Evolutionary conservation across 2,797 vertebrate genomes (phyloP).

Genomic region (Chiloscyllium punctatum): DNA sequence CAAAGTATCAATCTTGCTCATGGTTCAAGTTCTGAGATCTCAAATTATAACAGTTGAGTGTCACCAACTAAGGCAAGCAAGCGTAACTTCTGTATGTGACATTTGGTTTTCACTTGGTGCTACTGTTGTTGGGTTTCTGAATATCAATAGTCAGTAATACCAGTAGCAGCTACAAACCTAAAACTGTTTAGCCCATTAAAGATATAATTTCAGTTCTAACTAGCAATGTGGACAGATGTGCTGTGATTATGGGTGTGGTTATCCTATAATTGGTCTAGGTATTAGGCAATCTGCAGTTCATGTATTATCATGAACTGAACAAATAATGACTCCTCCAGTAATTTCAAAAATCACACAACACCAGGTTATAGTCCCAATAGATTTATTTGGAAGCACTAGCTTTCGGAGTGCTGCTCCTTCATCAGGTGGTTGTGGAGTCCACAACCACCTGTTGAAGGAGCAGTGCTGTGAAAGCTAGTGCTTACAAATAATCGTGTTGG

Average conservation of each 20-base stretch:
- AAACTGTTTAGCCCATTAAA: not conserved
- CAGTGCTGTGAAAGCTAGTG: no score
- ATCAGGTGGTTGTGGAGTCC: no score
- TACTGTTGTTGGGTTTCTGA: not conserved
- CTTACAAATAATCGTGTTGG: no score
- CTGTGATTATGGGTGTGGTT: not conserved
- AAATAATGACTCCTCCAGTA: no score
- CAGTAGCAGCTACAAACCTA: not conserved
- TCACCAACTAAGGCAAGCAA: not conserved
- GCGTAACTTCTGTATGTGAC: not conserved
- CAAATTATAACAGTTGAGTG: not conserved
- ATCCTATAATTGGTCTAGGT: not conserved
- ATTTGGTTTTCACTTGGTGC: not conserved
- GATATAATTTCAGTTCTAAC: not conserved
- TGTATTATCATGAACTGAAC: no score
- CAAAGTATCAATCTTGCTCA: not conserved
- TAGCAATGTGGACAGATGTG: not conserved
- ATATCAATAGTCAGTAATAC: not conserved
- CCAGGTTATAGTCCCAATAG: no score
- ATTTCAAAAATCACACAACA: no score
- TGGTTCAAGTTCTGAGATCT: not conserved
- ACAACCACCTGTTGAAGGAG: no score
- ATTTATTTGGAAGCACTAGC: no score
- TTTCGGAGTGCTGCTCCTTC: no score
- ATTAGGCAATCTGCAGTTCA: not conserved